Evolutionary conservation across 1,140 invertebrate species (phyloP), one percentile per base, ranked within the genome.

Genomic region (Patella vulgata): DNA sequence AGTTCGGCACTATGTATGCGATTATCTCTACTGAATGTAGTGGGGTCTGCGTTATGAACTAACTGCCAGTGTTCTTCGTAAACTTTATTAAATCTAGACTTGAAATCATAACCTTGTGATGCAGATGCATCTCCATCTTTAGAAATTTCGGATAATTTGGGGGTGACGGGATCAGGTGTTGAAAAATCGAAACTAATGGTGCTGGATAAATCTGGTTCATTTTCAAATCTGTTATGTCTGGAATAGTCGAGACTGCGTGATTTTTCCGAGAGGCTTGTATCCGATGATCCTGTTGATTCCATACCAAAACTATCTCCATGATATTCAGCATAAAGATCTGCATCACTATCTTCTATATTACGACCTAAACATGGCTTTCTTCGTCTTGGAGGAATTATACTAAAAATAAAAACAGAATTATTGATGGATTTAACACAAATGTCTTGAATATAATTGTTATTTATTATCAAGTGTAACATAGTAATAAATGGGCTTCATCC

Each of bases 331-430:
- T 82, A 82, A 4, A 81, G 63, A 52, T 82, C 81, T 43, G 78
- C 77, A 60, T 82, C 81, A 59, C 79, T 81, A 58, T 81, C 79
- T 50, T 81, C 73, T 30, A 81, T 77, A 59, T 81, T 82, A 5
- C 79, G 64, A 23, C 79, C 79, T 19, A 79, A 50, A 62, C 74
- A 78, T 17, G 81, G 78, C 39, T 72, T 75, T 47, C 79, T 57
- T 40, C 61, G 68, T 27, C 70, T 59, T 21, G 74, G 71, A 30
- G 78, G 76, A 4, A 71, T 74, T 1, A 65, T 62, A 39, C 76
- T 78, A 51, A 27, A 59, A 63, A 27, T n/a, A 31, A 52, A 48
- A 58, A 42, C 57, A 27, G 54, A 19, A 52, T 4, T 48, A 33
- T 61, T 27, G 57, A 52, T 46, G 3, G 1, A 63, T 21, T 21